phyloP scores from a whole-genome alignment of 2,797 vertebrate species.

The Myioborus miniatus region DNA sequence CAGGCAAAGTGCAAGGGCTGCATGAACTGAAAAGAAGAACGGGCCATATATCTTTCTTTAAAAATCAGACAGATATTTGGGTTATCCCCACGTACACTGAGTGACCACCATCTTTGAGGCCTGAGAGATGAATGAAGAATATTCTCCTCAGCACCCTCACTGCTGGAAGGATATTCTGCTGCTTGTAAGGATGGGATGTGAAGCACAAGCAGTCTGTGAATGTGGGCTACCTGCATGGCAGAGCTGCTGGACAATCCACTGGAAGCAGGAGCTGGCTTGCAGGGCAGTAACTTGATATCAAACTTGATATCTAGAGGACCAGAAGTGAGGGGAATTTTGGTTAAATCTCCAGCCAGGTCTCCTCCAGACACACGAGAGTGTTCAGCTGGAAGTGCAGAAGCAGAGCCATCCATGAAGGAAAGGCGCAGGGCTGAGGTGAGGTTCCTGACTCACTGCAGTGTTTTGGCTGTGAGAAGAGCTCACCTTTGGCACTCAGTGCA shows the following conservation, averaged over 20 bases:
- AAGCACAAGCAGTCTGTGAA: rapidly evolving
- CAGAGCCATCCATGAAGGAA: not conserved
- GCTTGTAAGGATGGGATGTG: not conserved
- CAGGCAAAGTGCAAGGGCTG: not conserved
- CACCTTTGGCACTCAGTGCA: not conserved
- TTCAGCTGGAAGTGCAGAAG: not conserved
- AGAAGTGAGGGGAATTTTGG: not conserved
- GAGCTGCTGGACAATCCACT: not conserved
- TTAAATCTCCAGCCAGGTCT: not conserved
- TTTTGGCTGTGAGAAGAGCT: not conserved
- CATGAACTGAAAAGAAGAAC: not conserved
- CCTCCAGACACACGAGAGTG: not conserved
- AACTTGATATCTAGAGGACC: not conserved
- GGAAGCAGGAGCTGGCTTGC: not conserved
- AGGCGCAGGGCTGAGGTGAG: not conserved
- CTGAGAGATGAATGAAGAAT: not conserved
- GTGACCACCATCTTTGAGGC: not conserved
- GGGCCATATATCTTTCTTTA: not conserved
- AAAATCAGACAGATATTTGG: not conserved
- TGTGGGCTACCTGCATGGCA: not conserved
- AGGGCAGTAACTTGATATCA: not conserved
- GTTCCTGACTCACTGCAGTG: not conserved
- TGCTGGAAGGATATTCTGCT: not conserved
- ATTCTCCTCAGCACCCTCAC: not conserved
- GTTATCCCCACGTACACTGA: rapidly evolving